phyloP scores from a whole-genome alignment of 2,113 vertebrate genomes.

The Mormyrus lacerda region DNA sequence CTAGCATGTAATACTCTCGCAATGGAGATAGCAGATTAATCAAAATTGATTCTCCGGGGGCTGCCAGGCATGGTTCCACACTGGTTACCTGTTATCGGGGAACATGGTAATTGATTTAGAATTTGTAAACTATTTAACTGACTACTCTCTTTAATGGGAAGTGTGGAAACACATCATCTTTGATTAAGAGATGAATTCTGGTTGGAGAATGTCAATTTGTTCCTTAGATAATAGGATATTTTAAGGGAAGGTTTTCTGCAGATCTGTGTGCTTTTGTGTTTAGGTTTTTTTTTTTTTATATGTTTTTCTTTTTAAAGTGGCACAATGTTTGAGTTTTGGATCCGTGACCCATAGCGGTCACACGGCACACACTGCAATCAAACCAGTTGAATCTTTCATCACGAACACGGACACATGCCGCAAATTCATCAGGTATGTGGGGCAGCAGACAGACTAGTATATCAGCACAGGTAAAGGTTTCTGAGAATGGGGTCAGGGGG shows the following conservation, averaged over 20 bases:
- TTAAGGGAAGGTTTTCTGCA: not conserved
- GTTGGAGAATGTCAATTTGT: not conserved
- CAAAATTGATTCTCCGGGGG: not conserved
- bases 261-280: not conserved
- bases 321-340: not conserved
- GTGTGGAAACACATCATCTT: not conserved
- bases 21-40: conserved; percentile 1
- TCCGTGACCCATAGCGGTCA: not conserved
- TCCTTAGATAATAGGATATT: not conserved
- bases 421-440: not conserved
- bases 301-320: not conserved
- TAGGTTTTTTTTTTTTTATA: not conserved
- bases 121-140: not conserved
- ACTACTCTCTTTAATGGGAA: not conserved
- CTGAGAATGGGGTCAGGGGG: not conserved
- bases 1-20: not conserved
- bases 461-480: not conserved
- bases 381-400: not conserved
- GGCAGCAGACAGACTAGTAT: not conserved
- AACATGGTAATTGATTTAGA: not conserved
- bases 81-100: not conserved
- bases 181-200: not conserved
- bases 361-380: not conserved
- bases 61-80: not conserved
- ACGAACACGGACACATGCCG: not conserved